phyloP scores from a whole-genome alignment of 64 coral and sea anemone genomes.

The Acropora tenuis region DNA sequence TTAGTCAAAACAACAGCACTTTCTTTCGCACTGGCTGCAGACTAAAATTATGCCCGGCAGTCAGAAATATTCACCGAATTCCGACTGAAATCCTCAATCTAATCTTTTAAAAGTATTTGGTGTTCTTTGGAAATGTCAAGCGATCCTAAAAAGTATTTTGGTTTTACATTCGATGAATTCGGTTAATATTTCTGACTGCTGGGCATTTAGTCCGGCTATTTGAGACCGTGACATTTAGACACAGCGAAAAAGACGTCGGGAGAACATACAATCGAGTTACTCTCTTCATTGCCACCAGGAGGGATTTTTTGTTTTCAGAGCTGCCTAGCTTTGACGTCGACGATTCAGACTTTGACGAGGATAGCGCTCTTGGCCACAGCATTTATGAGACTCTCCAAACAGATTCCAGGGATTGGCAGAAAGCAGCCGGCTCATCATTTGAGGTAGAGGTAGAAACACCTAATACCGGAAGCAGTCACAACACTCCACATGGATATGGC shows the following conservation, averaged over 20 bases:
- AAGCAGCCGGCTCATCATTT: neutral
- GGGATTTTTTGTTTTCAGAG: conserved; percentile 57
- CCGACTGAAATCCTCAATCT: no score
- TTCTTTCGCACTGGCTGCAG: no score
- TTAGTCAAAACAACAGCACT: no score
- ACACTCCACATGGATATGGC: neutral
- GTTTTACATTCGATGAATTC: no score
- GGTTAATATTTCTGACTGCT: no score
- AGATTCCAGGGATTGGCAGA: neutral
- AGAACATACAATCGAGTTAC: conserved; percentile 61
- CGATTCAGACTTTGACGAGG: conserved; percentile 27
- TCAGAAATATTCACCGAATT: no score
- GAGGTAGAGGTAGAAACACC: neutral
- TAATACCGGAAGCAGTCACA: neutral
- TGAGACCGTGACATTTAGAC: no score
- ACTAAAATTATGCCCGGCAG: no score
- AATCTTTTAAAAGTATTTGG: no score
- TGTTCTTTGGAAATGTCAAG: no score
- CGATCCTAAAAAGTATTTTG: no score
- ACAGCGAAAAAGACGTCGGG: conserved; percentile 40
- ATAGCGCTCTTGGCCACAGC: neutral
- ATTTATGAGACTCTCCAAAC: neutral
- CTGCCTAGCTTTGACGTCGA: conserved; percentile 39
- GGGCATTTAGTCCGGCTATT: no score
- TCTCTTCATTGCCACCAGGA: conserved; percentile 58